A percentile compares a stretch with the other conserved stretches of the same genome.
Conservation (phyloP, 2,888 invertebrate species). For the Pediacus dermestoides region DNA sequence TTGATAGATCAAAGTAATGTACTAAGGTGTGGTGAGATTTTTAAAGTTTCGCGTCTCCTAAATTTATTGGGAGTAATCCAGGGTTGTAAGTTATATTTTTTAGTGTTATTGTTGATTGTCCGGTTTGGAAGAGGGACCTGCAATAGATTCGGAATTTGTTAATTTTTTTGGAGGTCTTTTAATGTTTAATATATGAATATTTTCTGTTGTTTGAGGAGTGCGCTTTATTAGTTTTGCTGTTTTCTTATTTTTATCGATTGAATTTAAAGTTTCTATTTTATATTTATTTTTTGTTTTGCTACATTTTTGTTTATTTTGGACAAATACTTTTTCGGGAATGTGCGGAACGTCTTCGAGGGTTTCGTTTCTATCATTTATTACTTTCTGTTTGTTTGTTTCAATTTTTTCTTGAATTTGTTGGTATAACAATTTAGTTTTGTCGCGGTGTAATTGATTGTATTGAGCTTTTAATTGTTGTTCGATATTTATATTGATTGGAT, state of each 20-base stretch:
- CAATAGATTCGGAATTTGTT: not conserved
- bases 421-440: conserved; percentile 18
- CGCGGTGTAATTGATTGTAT: conserved; percentile 13
- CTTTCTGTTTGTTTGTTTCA: not conserved
- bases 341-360: not conserved
- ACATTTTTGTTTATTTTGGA: conserved; percentile 5
- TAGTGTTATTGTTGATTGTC: not conserved
- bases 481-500: conserved; percentile 16
- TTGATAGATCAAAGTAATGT: conserved; percentile 1
- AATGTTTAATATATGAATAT: conserved; percentile 1
- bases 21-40: conserved; percentile 2
- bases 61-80: conserved; percentile 1
- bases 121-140: conserved; percentile 5
- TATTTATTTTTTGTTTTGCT: not conserved
- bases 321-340: not conserved
- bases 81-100: not conserved
- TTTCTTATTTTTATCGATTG: not conserved
- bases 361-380: not conserved
- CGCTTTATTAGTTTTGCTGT: conserved; percentile 1
- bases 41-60: not conserved
- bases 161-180: not conserved
- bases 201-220: conserved; percentile 1
- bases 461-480: conserved; percentile 14
- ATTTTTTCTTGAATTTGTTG: conserved; percentile 5
- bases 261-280: not conserved